Evolutionary conservation across 2,797 vertebrate species (phyloP).

Genomic region (Xenentodon cancila): DNA sequence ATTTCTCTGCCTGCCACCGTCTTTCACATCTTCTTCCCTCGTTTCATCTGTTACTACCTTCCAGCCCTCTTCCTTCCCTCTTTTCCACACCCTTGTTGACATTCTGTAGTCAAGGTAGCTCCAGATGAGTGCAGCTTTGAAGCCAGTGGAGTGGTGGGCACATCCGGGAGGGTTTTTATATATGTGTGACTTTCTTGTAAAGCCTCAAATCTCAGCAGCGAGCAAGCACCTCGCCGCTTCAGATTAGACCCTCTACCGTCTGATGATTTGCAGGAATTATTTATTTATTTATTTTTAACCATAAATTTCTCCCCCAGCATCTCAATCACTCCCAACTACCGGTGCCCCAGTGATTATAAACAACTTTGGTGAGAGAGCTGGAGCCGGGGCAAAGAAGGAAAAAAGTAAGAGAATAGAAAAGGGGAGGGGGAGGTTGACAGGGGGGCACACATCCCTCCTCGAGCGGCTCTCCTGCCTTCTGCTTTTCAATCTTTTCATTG

Average conservation of each 20-base stretch:
- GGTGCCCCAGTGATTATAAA: constrained; percentile 66
- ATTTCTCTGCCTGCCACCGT: constrained; percentile 22
- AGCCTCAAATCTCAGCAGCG: constrained; percentile 66
- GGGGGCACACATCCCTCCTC: constrained; percentile 35
- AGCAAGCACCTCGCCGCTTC: constrained; percentile 51
- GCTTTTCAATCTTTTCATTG: constrained; percentile 64
- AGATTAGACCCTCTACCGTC: constrained; percentile 49
- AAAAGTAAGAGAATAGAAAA: constrained; percentile 29
- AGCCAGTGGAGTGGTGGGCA: constrained; percentile 57
- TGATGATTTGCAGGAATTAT: constrained; percentile 69
- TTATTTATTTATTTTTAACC: constrained; percentile 53
- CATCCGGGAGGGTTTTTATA: constrained; percentile 60
- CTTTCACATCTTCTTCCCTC: constrained; percentile 16
- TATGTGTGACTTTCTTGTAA: constrained; percentile 63
- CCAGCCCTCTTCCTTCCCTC: neutral
- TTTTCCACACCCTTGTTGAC: constrained; percentile 55
- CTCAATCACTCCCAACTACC: constrained; percentile 42
- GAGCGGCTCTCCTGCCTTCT: constrained; percentile 38
- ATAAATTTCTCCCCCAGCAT: constrained; percentile 39
- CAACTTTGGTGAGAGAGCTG: constrained; percentile 58
- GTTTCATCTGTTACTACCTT: constrained; percentile 31
- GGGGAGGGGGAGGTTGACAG: constrained; percentile 24
- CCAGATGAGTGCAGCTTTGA: constrained; percentile 74
- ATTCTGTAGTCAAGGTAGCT: constrained; percentile 70
- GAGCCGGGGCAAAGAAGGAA: constrained; percentile 23